A percentile compares a stretch with the other conserved stretches of the same genome.
Conservation (phyloP, 2,888 invertebrate species). For the Eristalis arbustorum region DNA sequence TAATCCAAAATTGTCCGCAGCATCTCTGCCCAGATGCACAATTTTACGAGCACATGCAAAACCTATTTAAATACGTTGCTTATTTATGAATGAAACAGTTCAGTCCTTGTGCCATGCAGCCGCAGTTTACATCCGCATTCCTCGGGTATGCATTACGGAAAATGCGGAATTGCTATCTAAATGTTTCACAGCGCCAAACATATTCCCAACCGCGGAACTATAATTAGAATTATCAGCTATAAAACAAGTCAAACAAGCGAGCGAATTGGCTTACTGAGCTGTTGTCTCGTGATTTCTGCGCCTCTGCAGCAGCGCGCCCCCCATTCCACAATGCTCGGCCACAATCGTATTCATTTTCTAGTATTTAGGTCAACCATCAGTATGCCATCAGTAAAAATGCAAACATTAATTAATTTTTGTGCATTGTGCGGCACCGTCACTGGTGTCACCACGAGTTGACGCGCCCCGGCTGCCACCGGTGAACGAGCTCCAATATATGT, state of each 20-base stretch:
- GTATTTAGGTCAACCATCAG: constrained; percentile 54
- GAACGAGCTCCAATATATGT: constrained; percentile 6
- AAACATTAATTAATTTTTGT: constrained; percentile 66
- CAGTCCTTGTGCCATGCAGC: not conserved
- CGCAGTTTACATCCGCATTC: not conserved
- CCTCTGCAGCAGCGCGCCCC: not conserved
- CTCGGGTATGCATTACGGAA: not conserved
- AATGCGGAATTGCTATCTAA: not conserved
- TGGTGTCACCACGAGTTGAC: constrained; percentile 39
- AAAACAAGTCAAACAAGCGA: constrained; percentile 21
- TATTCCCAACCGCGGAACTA: constrained; percentile 31
- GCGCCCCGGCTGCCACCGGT: constrained; percentile 21
- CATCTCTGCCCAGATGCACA: not conserved
- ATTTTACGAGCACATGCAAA: not conserved
- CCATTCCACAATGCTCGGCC: not conserved
- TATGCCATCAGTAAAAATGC: constrained; percentile 50
- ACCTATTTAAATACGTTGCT: not conserved
- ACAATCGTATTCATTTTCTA: constrained; percentile 2
- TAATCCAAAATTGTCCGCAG: not conserved
- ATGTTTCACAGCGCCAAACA: constrained; percentile 31
- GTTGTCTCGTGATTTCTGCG: constrained; percentile 1
- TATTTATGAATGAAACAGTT: not conserved
- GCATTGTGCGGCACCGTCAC: constrained; percentile 41
- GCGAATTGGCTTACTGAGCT: constrained; percentile 17
- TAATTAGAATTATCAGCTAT: constrained; percentile 54